Base-by-base conservation (phyloP, 2,113 vertebrate species). In the Verasper variegatus region DNA sequence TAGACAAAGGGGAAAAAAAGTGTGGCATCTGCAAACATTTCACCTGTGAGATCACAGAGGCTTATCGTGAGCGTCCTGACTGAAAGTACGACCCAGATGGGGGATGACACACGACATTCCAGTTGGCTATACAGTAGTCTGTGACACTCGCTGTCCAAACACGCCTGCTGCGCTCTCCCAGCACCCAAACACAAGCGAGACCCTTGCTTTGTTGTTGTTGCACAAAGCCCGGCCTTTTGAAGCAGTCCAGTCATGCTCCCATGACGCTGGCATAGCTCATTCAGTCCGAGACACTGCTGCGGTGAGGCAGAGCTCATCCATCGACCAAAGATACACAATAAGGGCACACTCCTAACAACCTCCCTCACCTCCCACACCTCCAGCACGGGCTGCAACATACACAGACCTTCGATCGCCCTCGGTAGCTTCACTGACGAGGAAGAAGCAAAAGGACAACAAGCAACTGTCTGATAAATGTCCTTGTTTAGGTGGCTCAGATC, bases 181-280 rank as follows among this genome's bases (percentile, higher is more conserved):
- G 71, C 81, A 85, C 71, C 85, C 84, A 87, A 93, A 92, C 84
- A 87, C 87, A 89, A 87, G 75, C 71, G 9, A 54, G 68, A 61
- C 83, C 58, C 69, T 85, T 59, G 71, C 58, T 69, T 66, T 94
- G 93, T 93, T 94, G 84, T 83, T 76, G 61, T 82, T 91, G 86
- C 74, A 61, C 83, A 93, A 93, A 93, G 88, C 89, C 87, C 2
- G 12, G 83, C 66, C 88, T 89, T 92, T 90, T 91, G 86, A 90
- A 86, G 86, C 73, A 60, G 67, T 62, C 80, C 85, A 85, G 86
- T 83, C 87, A 90, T 81, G 77, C 87, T 83, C 68, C 82, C 62
- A 35, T 90, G 89, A 90, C 27, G 83, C 68, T 26, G 13, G 73
- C 24, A 61, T 31, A 23, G 71, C 73, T 90, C 85, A 85, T 65